Conservation (phyloP, 2,888 invertebrate genomes). For the Xestia ashworthii region DNA sequence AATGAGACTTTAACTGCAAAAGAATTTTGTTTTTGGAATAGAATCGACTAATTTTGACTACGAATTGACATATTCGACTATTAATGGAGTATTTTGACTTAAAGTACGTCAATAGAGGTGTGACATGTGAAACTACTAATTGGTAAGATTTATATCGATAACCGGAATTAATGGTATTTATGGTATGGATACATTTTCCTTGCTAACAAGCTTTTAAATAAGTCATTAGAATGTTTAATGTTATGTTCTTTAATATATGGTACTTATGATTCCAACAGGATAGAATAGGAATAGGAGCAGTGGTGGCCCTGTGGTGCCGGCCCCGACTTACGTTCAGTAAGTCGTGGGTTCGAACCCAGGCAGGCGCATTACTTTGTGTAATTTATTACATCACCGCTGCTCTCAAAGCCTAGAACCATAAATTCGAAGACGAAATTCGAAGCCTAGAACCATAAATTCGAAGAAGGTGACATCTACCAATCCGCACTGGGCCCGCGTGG, state of each 20-base stretch:
- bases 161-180: slow-evolving; percentile 42
- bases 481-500: too few species aligned
- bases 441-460: too few species aligned
- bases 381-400: too few species aligned
- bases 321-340: too few species aligned
- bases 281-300: too few species aligned
- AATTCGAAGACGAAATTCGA: too few species aligned
- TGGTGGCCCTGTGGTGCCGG: too few species aligned
- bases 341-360: too few species aligned
- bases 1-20: slow-evolving; percentile 29
- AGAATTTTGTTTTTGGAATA: slow-evolving; percentile 42
- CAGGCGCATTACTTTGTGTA: too few species aligned
- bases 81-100: slow-evolving; percentile 24
- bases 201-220: slow-evolving; percentile 27
- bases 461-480: too few species aligned
- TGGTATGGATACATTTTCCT: slow-evolving; percentile 31
- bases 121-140: slow-evolving; percentile 45
- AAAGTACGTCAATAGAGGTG: slow-evolving; percentile 45
- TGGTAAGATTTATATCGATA: slow-evolving; percentile 50
- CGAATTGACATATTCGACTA: slow-evolving; percentile 1
- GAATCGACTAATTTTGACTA: slow-evolving; percentile 12
- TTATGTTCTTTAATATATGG: slow-evolving; percentile 29
- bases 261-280: slow-evolving; percentile 27
- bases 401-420: too few species aligned
- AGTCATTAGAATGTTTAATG: slow-evolving; percentile 19